Evolutionary conservation across 2,113 vertebrate species (phyloP).

Genomic region (Deroptyus accipitrinus): DNA sequence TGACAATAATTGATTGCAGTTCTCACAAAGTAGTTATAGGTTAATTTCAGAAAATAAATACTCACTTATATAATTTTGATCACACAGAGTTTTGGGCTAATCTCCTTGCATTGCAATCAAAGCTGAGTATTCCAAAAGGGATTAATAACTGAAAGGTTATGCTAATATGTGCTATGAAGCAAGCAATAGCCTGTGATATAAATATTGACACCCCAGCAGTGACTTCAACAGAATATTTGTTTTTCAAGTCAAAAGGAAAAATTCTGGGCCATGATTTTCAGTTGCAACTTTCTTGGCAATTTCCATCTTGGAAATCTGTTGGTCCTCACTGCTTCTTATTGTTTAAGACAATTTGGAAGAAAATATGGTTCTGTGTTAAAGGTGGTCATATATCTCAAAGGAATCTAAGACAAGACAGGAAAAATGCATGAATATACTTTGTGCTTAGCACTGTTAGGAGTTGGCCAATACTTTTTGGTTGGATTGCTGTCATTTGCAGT

Average conservation of each 20-base stretch:
- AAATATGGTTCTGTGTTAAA: background rate
- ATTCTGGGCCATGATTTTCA: background rate
- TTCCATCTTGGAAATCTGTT: background rate
- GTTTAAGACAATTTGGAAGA: background rate
- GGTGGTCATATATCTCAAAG: background rate
- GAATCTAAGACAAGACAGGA: background rate
- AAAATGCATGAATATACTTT: background rate
- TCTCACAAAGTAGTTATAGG: background rate
- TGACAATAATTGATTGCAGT: background rate
- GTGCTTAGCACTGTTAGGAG: background rate
- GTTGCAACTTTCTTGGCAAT: background rate
- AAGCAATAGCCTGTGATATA: background rate
- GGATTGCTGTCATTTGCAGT: background rate
- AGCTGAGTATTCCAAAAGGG: background rate
- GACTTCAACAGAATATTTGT: background rate
- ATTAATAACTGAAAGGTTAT: background rate
- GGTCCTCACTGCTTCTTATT: background rate
- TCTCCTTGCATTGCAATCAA: background rate
- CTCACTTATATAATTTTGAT: background rate
- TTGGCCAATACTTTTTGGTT: constrained; percentile 5
- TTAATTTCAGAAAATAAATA: background rate
- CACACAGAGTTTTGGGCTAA: background rate
- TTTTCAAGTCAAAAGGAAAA: background rate
- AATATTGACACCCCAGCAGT: background rate
- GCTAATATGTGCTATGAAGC: background rate